Evolutionary conservation across 2,797 vertebrate species (phyloP).

Genomic region (Cossypha dichroa): DNA sequence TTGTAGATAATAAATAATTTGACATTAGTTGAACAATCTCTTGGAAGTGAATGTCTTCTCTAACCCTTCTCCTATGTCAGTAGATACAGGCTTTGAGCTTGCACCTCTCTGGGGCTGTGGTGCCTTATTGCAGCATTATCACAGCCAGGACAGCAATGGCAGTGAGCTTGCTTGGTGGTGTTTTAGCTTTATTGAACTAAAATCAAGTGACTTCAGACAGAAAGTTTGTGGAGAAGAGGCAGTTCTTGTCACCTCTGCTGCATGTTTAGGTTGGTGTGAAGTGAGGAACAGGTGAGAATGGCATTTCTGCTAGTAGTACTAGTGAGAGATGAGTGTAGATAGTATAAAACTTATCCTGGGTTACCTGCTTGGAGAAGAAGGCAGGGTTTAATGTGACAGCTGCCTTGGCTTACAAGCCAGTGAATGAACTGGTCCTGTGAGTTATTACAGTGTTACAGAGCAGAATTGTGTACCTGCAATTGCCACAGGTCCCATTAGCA

Average conservation of each 20-base stretch:
- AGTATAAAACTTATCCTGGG: not conserved
- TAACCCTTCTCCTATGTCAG: not conserved
- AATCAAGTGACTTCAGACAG: not conserved
- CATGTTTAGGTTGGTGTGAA: fast-evolving
- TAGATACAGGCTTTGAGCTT: not conserved
- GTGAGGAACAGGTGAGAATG: not conserved
- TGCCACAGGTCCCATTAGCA: fast-evolving
- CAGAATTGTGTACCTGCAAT: not conserved
- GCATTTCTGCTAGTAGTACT: not conserved
- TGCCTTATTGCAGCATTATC: fast-evolving
- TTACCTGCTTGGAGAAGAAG: not conserved
- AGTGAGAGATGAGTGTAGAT: not conserved
- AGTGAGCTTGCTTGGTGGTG: not conserved
- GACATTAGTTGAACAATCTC: not conserved
- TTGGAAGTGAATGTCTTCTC: not conserved
- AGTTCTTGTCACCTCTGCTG: not conserved
- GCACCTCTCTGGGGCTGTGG: not conserved
- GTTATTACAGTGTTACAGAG: not conserved
- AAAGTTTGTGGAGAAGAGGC: not conserved
- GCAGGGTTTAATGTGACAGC: not conserved
- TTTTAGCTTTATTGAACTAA: not conserved
- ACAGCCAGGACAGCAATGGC: not conserved
- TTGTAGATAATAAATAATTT: not conserved
- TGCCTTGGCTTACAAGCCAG: not conserved
- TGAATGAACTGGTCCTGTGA: no score